These are phyloP conservation scores for Eulemur rufifrons DNA, from an alignment of 2,113 vertebrate species.

Conservation along the genomic window DNA sequence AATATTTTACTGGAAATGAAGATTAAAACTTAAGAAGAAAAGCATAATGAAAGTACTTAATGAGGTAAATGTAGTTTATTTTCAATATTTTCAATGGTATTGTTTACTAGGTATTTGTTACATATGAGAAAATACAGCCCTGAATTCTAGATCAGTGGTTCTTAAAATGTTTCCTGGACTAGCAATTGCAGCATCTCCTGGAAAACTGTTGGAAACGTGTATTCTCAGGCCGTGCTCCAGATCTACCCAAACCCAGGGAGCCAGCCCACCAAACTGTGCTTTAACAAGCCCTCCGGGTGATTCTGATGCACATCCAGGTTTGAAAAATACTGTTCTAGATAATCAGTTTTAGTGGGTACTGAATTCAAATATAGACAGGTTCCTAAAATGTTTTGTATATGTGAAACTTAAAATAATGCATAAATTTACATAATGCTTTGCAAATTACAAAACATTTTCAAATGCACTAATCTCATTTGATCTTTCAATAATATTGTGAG, in stretches of 20 bases:
- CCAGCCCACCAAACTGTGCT: not conserved
- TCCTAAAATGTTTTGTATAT: not conserved
- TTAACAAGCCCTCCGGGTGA: not conserved
- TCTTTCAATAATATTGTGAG: not conserved
- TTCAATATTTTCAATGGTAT: not conserved
- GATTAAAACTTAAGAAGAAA: constrained; percentile 26
- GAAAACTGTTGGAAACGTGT: not conserved
- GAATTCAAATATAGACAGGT: not conserved
- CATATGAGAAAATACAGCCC: not conserved
- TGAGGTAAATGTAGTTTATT: not conserved
- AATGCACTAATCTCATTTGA: not conserved
- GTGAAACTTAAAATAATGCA: not conserved
- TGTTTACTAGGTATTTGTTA: not conserved
- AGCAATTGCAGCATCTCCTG: not conserved
- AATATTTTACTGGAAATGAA: constrained; percentile 22
- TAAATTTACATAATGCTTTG: not conserved
- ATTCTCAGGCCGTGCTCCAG: not conserved
- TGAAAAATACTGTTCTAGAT: not conserved
- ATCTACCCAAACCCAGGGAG: not conserved
- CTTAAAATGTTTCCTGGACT: not conserved
- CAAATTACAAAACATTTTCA: constrained; percentile 25
- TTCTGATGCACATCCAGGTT: not conserved
- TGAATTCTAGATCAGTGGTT: not conserved
- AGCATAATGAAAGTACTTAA: not conserved
- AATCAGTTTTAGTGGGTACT: not conserved